Conservation (phyloP, 2,113 vertebrate genomes). For the Cheilinus undulatus region DNA sequence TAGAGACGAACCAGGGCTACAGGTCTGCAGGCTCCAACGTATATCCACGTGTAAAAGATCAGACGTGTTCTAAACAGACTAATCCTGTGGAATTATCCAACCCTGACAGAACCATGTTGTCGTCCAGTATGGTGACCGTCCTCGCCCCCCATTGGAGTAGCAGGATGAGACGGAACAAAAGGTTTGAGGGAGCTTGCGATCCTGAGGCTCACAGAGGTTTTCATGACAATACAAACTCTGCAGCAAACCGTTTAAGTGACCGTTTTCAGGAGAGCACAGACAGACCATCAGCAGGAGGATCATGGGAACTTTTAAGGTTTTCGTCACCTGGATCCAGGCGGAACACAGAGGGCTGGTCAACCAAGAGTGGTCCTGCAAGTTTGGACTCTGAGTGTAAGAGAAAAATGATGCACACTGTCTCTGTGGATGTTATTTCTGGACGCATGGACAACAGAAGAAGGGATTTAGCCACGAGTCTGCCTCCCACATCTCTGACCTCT, state of each 20-base stretch:
- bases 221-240: constrained; percentile 36
- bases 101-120: constrained; percentile 70
- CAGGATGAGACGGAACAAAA: constrained; percentile 67
- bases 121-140: constrained; percentile 80
- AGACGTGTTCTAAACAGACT: constrained; percentile 18
- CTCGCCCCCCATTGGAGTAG: constrained; percentile 79
- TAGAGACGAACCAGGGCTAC: constrained; percentile 12
- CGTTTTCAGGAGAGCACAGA: constrained; percentile 36
- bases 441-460: constrained; percentile 42
- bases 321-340: constrained; percentile 52
- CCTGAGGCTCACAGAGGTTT: constrained; percentile 45
- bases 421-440: constrained; percentile 53
- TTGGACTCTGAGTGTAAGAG: constrained; percentile 54
- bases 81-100: constrained; percentile 13
- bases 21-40: constrained; percentile 8
- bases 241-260: constrained; percentile 8
- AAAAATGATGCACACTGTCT: constrained; percentile 52
- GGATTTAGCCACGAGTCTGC: neutral
- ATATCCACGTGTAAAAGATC: constrained; percentile 24
- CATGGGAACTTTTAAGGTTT: constrained; percentile 32
- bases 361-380: constrained; percentile 61
- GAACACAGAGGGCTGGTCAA: constrained; percentile 66
- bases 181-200: constrained; percentile 34
- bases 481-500: constrained; percentile 35
- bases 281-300: constrained; percentile 26